These are phyloP conservation scores for Chaetodon auriga DNA, from an alignment of 2,113 vertebrate species.

Conservation along the genomic window DNA sequence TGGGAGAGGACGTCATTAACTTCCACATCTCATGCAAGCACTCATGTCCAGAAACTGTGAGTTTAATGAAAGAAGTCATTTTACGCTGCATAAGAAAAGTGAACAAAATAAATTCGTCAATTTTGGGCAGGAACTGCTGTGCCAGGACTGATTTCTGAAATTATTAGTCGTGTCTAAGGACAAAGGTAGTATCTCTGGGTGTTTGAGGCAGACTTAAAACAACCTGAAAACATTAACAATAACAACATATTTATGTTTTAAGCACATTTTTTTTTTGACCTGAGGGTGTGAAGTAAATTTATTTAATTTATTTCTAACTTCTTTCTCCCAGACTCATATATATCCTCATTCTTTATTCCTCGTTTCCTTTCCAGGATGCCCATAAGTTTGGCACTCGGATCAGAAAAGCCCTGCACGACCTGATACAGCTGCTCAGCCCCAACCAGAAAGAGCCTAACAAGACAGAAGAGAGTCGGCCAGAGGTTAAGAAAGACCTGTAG, in stretches of 20 bases:
- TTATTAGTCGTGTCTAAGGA: background rate
- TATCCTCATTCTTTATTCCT: background rate
- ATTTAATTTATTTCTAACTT: too few species aligned
- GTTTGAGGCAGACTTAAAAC: too few species aligned
- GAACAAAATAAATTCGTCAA: background rate
- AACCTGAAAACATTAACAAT: background rate
- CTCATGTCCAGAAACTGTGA: conserved; percentile 89
- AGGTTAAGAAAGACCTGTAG: conserved; percentile 74
- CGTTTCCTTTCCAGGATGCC: conserved; percentile 80
- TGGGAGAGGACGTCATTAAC: conserved; percentile 88
- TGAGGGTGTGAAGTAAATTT: background rate
- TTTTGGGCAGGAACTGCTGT: background rate
- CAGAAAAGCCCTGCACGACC: conserved; percentile 83
- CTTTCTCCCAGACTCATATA: background rate
- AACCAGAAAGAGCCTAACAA: conserved; percentile 73
- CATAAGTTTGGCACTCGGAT: conserved; percentile 87
- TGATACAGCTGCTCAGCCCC: conserved; percentile 84
- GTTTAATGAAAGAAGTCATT: conserved; percentile 44
- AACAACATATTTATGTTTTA: background rate
- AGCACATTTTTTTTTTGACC: background rate
- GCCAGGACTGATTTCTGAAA: background rate
- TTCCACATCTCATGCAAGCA: conserved; percentile 92
- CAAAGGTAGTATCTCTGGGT: background rate
- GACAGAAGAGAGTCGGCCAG: conserved; percentile 63
- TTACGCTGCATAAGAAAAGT: background rate